Base-by-base conservation (phyloP, 2,797 vertebrate genomes). In the Macropodus opercularis region DNA sequence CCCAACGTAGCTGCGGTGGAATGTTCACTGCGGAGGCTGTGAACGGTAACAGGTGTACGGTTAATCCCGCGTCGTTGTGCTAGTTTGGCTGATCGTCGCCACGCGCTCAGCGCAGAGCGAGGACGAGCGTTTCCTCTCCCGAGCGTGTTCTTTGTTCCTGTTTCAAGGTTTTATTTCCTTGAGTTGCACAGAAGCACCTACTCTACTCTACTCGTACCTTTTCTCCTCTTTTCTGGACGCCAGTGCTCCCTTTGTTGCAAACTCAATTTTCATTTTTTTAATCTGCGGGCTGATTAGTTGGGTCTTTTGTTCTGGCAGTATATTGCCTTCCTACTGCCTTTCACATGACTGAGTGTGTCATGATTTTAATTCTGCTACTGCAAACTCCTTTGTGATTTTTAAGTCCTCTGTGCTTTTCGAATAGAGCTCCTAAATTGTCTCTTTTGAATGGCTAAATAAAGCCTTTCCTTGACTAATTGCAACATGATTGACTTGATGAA, bases 401-500 rank as follows among this genome's bases (percentile, higher is more conserved):
- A 73, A 73, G 53, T 75, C 61, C 71, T 87, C 89, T 87, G 84
- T 90, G 72, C 63, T 66, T 65, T 80, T 62, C 41, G 8, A 74
- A 85, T 51, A 69, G 56, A 68, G 47, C 56, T 57, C 48, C 51
- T 31, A 67, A 77, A 83, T 81, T 56, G 67, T 76, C 72, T 65
- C 69, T 59, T 73, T 72, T 79, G 59, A 85, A 63, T 7, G 18
- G 52, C 66, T 26, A 64, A 80, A 75, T 80, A 48, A 58, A 65
- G 63, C 64, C 43, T 79, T 79, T 81, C 40, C 55, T 60, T 54
- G 34, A 66, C 78, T 87, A 89, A 88, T 83, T 82, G 76, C 72
- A 53, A 71, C 80, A 63, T 80, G 80, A 87, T 78, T 82, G 75
- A 87, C 74, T 86, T 86, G 63, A 64, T 83, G 53, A 75, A 83